Evolutionary conservation across 2,797 vertebrate genomes (phyloP), one percentile per base, ranked within the genome.

Genomic region (Pipistrellus kuhlii): DNA sequence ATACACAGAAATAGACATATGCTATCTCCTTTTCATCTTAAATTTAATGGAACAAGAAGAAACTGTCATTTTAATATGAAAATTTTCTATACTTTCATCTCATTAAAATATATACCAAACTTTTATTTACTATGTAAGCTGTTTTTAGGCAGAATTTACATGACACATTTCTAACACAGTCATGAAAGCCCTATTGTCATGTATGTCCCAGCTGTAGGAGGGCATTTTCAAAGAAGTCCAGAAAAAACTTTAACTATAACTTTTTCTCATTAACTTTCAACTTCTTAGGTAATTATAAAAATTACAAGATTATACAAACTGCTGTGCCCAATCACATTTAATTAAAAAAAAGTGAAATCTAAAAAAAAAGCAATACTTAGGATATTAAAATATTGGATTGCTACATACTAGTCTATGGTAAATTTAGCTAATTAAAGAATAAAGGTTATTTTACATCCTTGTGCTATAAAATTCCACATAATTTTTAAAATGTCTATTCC

Each of bases 141-240:
- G 6, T 59, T 73, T 64, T 96, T 71, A 75, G 80, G 91, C 88
- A 98, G 97, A 96, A 97, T 97, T 73, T 94, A 87, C 62, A 78
- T 21, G 5, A 4, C 83, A 90, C 46, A 88, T 82, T 38, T 38
- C 75, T 96, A 88, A 97, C 96, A 90, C 38, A 96, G 97, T 95
- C 97, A 97, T 97, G 97, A 98, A 98, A 98, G 97, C 98, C 97
- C 94, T 96, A 15, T 14, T 95, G 94, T 75, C 97, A 96, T 95
- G 92, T 94, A 97, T 62, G 66, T 97, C 95, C 94, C 96, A 94
- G 83, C 94, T 96, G 69, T 69, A 97, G 96, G 76, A 97, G 96
- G 96, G 93, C 95, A 96, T 94, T 98, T 97, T 97, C 96, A 97
- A 88, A 96, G 62, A 97, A 96, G 89, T 91, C 51, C 84, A 94